A percentile compares a stretch with the other conserved stretches of the same genome.
These are phyloP conservation scores for Pagrus major DNA, from an alignment of 2,113 vertebrate genomes.

Conservation along the genomic window DNA sequence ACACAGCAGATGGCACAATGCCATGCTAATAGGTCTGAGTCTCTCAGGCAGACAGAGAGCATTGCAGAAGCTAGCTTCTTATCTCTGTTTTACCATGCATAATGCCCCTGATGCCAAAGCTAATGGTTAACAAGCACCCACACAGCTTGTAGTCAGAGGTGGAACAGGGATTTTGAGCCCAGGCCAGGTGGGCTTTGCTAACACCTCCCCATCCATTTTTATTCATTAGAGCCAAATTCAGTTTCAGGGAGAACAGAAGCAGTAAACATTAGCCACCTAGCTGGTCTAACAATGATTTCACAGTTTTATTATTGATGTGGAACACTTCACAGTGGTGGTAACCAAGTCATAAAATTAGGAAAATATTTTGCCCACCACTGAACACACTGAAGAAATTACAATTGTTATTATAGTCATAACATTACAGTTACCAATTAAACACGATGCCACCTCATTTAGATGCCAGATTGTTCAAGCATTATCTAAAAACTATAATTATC, in stretches of 20 bases:
- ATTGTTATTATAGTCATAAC: conserved; percentile 19
- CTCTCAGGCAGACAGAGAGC: conserved; percentile 54
- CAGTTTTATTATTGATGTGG: neutral
- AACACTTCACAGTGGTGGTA: neutral
- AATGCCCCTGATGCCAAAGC: conserved; percentile 55
- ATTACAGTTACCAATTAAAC: conserved; percentile 25
- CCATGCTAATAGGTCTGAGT: conserved; percentile 67
- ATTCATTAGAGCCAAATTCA: conserved; percentile 19
- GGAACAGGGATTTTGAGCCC: conserved; percentile 31
- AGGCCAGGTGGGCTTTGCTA: conserved; percentile 42
- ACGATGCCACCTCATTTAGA: conserved; percentile 12
- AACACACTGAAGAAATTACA: neutral
- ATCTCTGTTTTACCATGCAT: conserved; percentile 52
- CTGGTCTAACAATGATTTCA: neutral
- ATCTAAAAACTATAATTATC: conserved; percentile 48
- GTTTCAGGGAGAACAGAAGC: neutral
- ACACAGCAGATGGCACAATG: conserved; percentile 67
- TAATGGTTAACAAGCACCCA: conserved; percentile 65
- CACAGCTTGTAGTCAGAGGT: conserved; percentile 49
- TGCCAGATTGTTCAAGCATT: neutral
- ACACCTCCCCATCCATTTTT: conserved; percentile 1
- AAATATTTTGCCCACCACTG: neutral
- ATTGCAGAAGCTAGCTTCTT: conserved; percentile 51
- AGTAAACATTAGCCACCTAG: conserved; percentile 4
- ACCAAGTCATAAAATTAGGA: neutral